Evolutionary conservation across 2,888 invertebrate genomes (phyloP), one percentile per base, ranked within the genome.

Genomic region (Stenichneumon culpator): DNA sequence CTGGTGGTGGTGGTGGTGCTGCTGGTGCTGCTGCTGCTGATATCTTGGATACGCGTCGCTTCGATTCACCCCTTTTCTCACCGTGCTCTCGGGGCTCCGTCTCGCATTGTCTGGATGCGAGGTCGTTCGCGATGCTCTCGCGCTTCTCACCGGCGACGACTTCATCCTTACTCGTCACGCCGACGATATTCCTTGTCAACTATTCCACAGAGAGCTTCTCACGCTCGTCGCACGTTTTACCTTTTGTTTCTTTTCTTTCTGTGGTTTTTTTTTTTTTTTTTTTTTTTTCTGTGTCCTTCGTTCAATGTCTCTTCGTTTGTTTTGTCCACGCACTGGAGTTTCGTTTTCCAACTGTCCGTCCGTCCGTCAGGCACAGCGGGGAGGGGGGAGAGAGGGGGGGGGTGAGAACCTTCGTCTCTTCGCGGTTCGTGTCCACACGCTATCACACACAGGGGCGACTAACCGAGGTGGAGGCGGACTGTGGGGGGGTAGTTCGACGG

Each of bases 81-180:
- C 57, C 79, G 19, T 28, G 47, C 54, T 22, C 65, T 74, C 78
- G 22, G 69, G 74, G 44, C 78, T 79, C 28, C 78, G 63, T 54
- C 50, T 78, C 63, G 22, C 69, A 54, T 77, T 80, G 14, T 80
- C 75, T 63, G 82, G 83, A 54, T 80, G 60, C 69, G 68, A 54
- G 47, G 36, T 67, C 70, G 65, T 67, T 50, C 44, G 57, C 14
- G 54, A 28, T 22, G n/a, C 63, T 22, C 54, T 63, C 54, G 65
- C 52, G 36, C 19, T 63, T 67, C 50, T 19, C 28, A 16, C 60
- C 52, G 22, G 57, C 63, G 84, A 78, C 80, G 82, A 82, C 65
- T 86, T 90, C 89, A 89, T 89, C 88, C 86, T 80, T 70, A 82
- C 80, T 81, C 72, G 79, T n/a, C 84, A 79, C 81, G n/a, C 70